Percentiles rank a stretch among this genome's conserved stretches.
These are phyloP conservation scores for Asteroscopus sphinx DNA, from an alignment of 2,888 invertebrate genomes.

Conservation along the genomic window DNA sequence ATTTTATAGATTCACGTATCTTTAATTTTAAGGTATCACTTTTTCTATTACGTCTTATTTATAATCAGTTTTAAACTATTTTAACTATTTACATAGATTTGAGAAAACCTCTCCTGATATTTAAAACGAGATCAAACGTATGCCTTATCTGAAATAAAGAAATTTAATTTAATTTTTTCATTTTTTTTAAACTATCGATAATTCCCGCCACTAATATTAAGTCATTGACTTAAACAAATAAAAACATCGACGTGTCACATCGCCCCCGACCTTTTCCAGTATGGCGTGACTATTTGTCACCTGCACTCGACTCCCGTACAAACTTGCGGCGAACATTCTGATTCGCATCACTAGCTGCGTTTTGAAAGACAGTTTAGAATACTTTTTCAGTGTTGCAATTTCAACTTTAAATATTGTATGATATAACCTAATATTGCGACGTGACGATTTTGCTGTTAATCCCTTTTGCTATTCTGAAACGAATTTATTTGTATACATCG, in stretches of 20 bases:
- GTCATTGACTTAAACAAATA: constrained; percentile 84
- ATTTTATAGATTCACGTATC: too few species aligned
- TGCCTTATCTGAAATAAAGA: too few species aligned
- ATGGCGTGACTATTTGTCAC: constrained; percentile 89
- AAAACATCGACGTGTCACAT: constrained; percentile 85
- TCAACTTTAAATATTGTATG: constrained; percentile 32
- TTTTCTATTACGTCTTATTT: too few species aligned
- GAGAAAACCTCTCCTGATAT: too few species aligned
- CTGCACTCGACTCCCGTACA: constrained; percentile 87
- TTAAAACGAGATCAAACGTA: too few species aligned
- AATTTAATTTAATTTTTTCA: too few species aligned
- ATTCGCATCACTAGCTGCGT: constrained; percentile 79
- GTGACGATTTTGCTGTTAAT: constrained; percentile 36
- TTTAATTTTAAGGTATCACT: too few species aligned
- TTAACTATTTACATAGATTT: too few species aligned
- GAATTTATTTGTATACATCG: constrained; percentile 82
- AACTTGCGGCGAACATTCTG: constrained; percentile 82
- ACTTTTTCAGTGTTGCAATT: constrained; percentile 34
- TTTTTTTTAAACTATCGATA: constrained; percentile 64
- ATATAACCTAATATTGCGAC: constrained; percentile 53
- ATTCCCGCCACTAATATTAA: constrained; percentile 82
- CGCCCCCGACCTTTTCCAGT: constrained; percentile 82
- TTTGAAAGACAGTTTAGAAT: constrained; percentile 60
- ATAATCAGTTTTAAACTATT: too few species aligned
- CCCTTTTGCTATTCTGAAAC: constrained; percentile 38